phyloP scores from a whole-genome alignment of 1,140 invertebrate genomes.

The Palaemon carinicauda region DNA sequence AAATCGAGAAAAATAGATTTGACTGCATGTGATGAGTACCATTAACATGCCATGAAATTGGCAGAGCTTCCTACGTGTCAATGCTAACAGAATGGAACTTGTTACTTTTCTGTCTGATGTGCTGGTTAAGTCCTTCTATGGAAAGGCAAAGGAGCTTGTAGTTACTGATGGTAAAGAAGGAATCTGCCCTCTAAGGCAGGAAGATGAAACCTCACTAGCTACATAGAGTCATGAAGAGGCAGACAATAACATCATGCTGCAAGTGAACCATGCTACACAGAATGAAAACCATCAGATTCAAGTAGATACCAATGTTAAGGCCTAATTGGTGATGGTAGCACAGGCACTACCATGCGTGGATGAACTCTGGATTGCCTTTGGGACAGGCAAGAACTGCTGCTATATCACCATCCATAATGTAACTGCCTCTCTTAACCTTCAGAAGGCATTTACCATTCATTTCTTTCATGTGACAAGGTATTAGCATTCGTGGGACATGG shows the following conservation, averaged over 20 bases:
- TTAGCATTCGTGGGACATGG: not conserved
- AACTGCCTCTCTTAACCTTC: not conserved
- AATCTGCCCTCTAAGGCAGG: not conserved
- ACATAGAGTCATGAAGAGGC: constrained; percentile 19
- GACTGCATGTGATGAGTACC: not conserved
- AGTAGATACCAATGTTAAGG: not conserved
- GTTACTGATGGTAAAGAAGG: not conserved
- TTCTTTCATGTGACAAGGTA: constrained; percentile 16
- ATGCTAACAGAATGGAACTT: not conserved
- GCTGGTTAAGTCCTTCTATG: not conserved
- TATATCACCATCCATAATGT: constrained; percentile 15
- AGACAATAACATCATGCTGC: constrained; percentile 13
- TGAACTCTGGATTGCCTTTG: not conserved
- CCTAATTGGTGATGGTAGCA: not conserved
- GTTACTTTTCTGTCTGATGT: not conserved
- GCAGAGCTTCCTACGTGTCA: not conserved
- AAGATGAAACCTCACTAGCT: not conserved
- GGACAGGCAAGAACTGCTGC: not conserved
- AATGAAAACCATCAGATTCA: not conserved
- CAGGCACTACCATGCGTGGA: too few species aligned
- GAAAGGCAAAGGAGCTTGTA: not conserved
- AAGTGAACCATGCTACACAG: not conserved
- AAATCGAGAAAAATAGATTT: not conserved
- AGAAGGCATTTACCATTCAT: not conserved
- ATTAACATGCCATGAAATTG: not conserved